These are phyloP conservation scores for Myiozetetes cayanensis DNA, from an alignment of 2,113 vertebrate genomes.

Conservation along the genomic window DNA sequence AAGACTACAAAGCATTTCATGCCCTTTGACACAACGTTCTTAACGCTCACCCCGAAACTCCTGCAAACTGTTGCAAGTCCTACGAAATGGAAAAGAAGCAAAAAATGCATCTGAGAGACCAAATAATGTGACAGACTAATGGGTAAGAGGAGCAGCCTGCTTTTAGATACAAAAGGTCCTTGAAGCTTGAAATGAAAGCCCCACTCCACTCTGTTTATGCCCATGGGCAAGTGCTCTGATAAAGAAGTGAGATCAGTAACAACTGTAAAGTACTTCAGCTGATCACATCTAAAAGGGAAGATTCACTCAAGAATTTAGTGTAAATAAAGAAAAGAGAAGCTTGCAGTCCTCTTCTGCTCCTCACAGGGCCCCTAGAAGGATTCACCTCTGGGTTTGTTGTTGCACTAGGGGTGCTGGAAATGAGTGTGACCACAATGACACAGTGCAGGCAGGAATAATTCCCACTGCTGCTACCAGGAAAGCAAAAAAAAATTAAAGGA, in stretches of 20 bases:
- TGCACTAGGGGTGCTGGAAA: background rate
- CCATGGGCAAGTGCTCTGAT: background rate
- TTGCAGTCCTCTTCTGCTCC: background rate
- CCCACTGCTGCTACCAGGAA: background rate
- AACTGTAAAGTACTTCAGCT: background rate
- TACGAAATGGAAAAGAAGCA: background rate
- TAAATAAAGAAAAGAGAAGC: background rate
- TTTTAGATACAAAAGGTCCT: background rate
- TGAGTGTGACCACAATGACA: background rate
- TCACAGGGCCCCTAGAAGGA: background rate
- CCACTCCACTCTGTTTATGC: background rate
- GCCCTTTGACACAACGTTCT: background rate
- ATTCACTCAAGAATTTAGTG: background rate
- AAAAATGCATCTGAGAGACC: background rate
- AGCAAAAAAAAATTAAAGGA: background rate
- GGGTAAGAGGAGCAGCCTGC: background rate
- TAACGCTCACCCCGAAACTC: background rate
- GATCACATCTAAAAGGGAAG: background rate
- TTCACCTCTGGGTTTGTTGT: background rate
- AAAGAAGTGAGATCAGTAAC: background rate
- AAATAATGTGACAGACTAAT: background rate
- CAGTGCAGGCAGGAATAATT: background rate
- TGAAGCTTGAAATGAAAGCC: background rate
- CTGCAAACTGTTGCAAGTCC: background rate
- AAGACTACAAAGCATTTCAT: background rate